Conservation (phyloP, 2,888 invertebrate genomes). For the Rotaria socialis region DNA sequence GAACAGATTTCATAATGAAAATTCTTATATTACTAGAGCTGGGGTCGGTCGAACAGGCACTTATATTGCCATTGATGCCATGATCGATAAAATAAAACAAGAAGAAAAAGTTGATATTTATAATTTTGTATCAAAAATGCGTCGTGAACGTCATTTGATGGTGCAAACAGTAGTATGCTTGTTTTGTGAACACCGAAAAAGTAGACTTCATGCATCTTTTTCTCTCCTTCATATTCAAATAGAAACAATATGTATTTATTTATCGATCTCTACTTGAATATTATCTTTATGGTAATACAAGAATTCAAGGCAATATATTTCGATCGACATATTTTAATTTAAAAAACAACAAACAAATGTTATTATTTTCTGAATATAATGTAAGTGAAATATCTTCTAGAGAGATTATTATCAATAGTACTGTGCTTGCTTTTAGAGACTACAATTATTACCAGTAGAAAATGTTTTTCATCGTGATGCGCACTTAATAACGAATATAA, state of each 20-base stretch:
- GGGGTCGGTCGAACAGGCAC: conserved; percentile 17
- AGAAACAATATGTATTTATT: conserved; percentile 35
- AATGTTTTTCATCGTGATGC: background rate
- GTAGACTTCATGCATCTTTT: background rate
- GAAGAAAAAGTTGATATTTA: conserved; percentile 16
- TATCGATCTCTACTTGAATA: conserved; percentile 21
- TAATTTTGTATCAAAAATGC: conserved; percentile 13
- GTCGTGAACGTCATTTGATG: conserved; percentile 20
- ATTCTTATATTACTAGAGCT: background rate
- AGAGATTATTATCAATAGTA: too few relatives aligned
- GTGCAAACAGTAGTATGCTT: conserved; percentile 22
- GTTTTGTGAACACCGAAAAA: background rate
- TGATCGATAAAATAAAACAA: background rate
- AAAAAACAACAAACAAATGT: background rate
- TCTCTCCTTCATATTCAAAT: background rate
- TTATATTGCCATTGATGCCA: conserved; percentile 19
- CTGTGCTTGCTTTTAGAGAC: background rate
- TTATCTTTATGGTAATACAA: conserved; percentile 6
- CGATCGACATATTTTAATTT: background rate
- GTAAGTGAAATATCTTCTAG: background rate
- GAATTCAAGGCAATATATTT: background rate
- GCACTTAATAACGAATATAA: background rate
- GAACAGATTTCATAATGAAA: too few relatives aligned
- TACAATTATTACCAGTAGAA: background rate
- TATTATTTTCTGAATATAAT: conserved; percentile 5